Conservation (phyloP, 2,797 vertebrate genomes). For the Microtus californicus region DNA sequence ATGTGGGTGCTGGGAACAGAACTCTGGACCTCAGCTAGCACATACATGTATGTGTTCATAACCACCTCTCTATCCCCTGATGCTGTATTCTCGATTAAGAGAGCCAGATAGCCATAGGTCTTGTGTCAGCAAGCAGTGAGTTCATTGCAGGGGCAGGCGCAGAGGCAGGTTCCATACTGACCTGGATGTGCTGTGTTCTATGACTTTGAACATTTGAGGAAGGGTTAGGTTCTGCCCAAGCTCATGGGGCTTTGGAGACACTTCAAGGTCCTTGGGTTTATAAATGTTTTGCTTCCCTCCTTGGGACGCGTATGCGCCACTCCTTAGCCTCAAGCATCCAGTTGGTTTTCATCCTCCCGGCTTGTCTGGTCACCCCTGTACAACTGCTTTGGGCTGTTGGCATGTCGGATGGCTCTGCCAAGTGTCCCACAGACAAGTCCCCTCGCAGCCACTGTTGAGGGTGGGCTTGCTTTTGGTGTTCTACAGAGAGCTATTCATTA, state of each 20-base stretch:
- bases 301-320: accelerated
- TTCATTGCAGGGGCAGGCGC: not conserved
- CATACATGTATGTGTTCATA: not conserved
- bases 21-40: not conserved
- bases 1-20: not conserved
- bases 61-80: not conserved
- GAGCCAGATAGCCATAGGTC: no score
- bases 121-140: no score
- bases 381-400: not conserved
- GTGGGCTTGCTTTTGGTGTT: not conserved
- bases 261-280: not conserved
- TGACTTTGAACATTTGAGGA: not conserved
- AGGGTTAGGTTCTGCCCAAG: accelerated
- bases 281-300: not conserved
- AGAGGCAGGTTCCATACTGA: accelerated
- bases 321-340: not conserved
- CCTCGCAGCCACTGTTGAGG: not conserved
- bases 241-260: not conserved
- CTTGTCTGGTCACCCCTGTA: not conserved
- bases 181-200: accelerated
- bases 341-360: not conserved
- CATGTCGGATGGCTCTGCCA: no score
- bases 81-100: not conserved
- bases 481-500: not conserved
- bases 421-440: not conserved